phyloP scores from a whole-genome alignment of 2,113 vertebrate species.

The Gallinago media region DNA sequence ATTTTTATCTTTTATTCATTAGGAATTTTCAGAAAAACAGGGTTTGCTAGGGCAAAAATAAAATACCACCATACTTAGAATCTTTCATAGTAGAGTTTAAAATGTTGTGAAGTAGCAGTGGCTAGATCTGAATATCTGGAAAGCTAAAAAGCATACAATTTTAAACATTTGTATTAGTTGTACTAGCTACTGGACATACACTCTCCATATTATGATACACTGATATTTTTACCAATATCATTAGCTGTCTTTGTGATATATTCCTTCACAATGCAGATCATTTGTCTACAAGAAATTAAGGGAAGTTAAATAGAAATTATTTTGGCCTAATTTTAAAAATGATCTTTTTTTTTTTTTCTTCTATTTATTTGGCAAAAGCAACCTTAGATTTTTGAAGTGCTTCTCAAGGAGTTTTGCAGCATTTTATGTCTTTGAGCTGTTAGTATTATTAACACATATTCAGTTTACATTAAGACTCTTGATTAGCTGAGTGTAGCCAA shows the following conservation, averaged over 20 bases:
- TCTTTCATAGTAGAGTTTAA: neutral
- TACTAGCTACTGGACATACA: neutral
- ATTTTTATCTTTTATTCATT: constrained; percentile 74
- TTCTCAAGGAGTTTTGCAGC: neutral
- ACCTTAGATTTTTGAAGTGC: neutral
- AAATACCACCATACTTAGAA: neutral
- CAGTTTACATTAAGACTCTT: neutral
- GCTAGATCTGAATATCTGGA: neutral
- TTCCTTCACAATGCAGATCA: neutral
- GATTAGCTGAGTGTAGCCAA: neutral
- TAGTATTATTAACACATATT: neutral
- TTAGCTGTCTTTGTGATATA: neutral
- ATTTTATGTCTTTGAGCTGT: neutral
- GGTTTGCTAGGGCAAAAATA: neutral
- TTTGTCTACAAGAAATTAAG: neutral
- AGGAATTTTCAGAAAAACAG: constrained; percentile 40
- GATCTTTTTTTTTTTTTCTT: neutral
- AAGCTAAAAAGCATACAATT: neutral
- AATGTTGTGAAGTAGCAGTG: neutral
- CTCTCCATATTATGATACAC: neutral
- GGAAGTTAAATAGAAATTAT: neutral
- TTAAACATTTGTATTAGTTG: neutral
- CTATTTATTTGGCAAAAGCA: neutral
- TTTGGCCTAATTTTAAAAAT: neutral
- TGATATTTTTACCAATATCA: neutral